phyloP scores from a whole-genome alignment of 2,113 vertebrate genomes.

The Coracopsis vasa region DNA sequence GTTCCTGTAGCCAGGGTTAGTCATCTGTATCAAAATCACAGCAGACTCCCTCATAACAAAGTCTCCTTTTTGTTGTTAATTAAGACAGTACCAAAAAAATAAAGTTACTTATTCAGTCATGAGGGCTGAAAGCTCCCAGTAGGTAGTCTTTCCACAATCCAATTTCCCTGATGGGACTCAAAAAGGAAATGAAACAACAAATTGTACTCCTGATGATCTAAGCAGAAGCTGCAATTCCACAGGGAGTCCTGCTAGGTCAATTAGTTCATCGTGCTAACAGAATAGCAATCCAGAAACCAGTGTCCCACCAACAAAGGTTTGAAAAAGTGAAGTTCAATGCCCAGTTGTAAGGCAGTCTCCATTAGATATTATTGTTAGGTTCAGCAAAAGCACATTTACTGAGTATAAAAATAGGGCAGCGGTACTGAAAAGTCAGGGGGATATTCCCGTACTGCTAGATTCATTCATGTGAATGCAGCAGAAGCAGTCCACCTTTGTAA shows the following conservation, averaged over 20 bases:
- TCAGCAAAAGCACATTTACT: conserved; percentile 2
- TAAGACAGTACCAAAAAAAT: conserved; percentile 73
- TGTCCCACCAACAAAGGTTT: conserved; percentile 40
- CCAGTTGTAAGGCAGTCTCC: conserved; percentile 3
- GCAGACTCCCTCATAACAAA: conserved; percentile 64
- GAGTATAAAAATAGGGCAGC: not conserved
- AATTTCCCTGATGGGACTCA: conserved; percentile 68
- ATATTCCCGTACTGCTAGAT: not conserved
- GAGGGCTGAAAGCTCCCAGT: conserved; percentile 72
- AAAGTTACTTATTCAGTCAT: conserved; percentile 73
- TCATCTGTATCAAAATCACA: conserved; percentile 70
- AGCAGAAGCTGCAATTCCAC: conserved; percentile 72
- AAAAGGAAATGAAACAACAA: conserved; percentile 81
- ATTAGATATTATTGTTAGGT: conserved; percentile 26
- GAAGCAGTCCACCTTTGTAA: conserved; percentile 10
- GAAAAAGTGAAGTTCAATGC: conserved; percentile 39
- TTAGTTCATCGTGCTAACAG: conserved; percentile 73
- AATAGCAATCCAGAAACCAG: conserved; percentile 59
- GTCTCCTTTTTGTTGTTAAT: conserved; percentile 74
- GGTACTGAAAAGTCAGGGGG: not conserved
- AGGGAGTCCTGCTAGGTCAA: conserved; percentile 73
- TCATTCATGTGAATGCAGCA: conserved; percentile 10
- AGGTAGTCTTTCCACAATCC: conserved; percentile 76
- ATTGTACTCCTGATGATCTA: conserved; percentile 75
- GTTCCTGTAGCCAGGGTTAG: conserved; percentile 42